Percentiles rank a stretch among this genome's conserved stretches.
These are phyloP conservation scores for Euzetes globulus DNA, from an alignment of 2,888 invertebrate genomes.

Conservation along the genomic window DNA sequence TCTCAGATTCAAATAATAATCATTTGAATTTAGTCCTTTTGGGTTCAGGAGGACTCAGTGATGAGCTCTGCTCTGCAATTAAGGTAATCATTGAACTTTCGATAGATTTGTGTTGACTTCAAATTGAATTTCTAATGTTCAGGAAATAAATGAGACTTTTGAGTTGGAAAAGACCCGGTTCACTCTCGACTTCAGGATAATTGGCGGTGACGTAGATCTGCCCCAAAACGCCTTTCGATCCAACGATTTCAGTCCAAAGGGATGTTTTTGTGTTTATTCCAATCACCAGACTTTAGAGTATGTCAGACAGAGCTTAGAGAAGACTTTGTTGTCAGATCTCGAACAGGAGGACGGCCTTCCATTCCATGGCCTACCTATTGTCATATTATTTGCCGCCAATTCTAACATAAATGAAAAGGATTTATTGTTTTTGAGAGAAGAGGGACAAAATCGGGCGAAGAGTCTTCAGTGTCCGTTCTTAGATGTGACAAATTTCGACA, in stretches of 20 bases:
- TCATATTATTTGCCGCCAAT: conserved; percentile 82
- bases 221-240: conserved; percentile 72
- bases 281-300: conserved; percentile 86
- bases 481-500: conserved; percentile 55
- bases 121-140: not conserved
- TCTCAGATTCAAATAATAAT: conserved; percentile 59
- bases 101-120: not conserved
- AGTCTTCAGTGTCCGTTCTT: conserved; percentile 78
- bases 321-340: conserved; percentile 77
- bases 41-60: conserved; percentile 75
- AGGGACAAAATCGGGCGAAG: conserved; percentile 80
- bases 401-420: conserved; percentile 73
- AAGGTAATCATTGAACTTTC: conserved; percentile 50
- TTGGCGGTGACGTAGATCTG: conserved; percentile 73
- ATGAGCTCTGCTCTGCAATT: conserved; percentile 76
- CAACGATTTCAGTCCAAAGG: conserved; percentile 44
- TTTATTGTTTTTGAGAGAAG: conserved; percentile 71
- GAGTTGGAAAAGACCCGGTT: conserved; percentile 69
- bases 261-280: conserved; percentile 60
- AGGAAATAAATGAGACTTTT: conserved; percentile 61
- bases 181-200: conserved; percentile 72
- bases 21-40: conserved; percentile 79
- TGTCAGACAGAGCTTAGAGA: conserved; percentile 79
- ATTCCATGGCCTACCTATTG: conserved; percentile 77
- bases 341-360: conserved; percentile 80